Conservation (phyloP, 1,140 invertebrate genomes). For the Nomia melanderi region DNA sequence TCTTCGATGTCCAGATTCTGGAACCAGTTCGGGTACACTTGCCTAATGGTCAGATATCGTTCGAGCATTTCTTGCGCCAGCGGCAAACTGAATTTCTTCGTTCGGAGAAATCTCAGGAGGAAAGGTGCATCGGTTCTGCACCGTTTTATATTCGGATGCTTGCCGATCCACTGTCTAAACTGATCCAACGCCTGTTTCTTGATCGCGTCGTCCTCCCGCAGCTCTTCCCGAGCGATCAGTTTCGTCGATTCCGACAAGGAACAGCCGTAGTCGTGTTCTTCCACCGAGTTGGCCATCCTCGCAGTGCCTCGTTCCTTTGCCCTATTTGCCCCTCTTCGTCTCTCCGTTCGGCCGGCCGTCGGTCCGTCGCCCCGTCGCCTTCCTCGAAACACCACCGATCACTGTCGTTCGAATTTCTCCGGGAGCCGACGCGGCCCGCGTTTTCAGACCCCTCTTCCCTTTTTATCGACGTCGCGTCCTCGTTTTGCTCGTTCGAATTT, state of each 20-base stretch:
- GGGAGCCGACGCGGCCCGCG: not conserved
- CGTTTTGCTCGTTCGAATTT: slow-evolving; percentile 33
- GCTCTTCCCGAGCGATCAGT: slow-evolving; percentile 85
- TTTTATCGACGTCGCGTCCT: not conserved
- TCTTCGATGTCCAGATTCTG: slow-evolving; percentile 87
- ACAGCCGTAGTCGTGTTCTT: slow-evolving; percentile 70
- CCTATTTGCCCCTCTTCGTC: too few species aligned
- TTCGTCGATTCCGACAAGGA: slow-evolving; percentile 78
- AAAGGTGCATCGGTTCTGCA: slow-evolving; percentile 90
- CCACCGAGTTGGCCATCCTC: slow-evolving; percentile 57
- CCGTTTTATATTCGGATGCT: slow-evolving; percentile 88
- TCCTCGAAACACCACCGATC: slow-evolving; percentile 24
- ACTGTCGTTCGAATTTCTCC: slow-evolving; percentile 8
- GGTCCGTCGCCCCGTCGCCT: slow-evolving; percentile 46
- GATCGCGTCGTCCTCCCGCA: slow-evolving; percentile 87
- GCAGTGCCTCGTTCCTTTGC: too few species aligned
- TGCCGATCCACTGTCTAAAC: slow-evolving; percentile 88
- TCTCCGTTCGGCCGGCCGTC: too few species aligned
- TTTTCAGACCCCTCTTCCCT: not conserved
- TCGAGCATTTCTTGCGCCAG: slow-evolving; percentile 92
- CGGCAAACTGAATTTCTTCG: slow-evolving; percentile 92
- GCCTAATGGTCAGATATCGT: slow-evolving; percentile 90
- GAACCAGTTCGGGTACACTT: slow-evolving; percentile 92
- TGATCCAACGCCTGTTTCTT: slow-evolving; percentile 86
- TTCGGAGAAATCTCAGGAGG: slow-evolving; percentile 90